Base-by-base conservation (phyloP, 2,888 invertebrate genomes). In the Phrixothrix hirtus region DNA sequence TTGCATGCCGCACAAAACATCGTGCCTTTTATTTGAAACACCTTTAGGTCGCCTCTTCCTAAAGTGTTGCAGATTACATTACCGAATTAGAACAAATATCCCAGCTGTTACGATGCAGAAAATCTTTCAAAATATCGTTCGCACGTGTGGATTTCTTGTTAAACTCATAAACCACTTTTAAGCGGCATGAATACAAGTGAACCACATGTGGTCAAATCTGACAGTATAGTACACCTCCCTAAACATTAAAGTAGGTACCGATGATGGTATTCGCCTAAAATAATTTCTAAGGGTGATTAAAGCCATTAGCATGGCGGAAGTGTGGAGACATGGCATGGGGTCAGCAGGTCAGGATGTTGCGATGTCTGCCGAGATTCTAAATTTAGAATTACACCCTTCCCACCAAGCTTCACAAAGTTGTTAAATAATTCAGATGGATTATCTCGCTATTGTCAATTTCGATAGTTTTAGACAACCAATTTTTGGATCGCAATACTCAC, bases 231-330 rank as follows among this genome's bases (percentile, higher is more conserved):
- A n/a, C n/a, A n/a, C n/a, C n/a, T n/a, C n/a, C n/a, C n/a, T n/a
- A n/a, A n/a, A n/a, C n/a, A n/a, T n/a, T n/a, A n/a, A 37, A 30
- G 10, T 11, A 32, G 42, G 16, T 26, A 26, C 41, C 10, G 13
- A 16, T 7, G n/a, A 32, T 27, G 30, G 13, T 16, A 11, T 15
- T 12, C 26, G 27, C 38, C 38, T 12, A 49, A 49, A 49, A 53
- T 54, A 59, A 45, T 52, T 34, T 27, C 51, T 55, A 60, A 59
- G 65, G 61, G 61, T 60, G 57, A 63, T 62, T 48, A 55, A 47
- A 61, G 57, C 58, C 61, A 60, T 64, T 63, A 63, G 57, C 51
- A 61, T 55, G 59, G 58, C 63, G 67, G 67, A 67, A 65, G 63
- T 65, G 55, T 58, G 60, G 59, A 61, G 61, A 62, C 62, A 62